Evolutionary conservation across 2,888 invertebrate species (phyloP), one percentile per base, ranked within the genome.

Genomic region (Epistrophella euchroma): DNA sequence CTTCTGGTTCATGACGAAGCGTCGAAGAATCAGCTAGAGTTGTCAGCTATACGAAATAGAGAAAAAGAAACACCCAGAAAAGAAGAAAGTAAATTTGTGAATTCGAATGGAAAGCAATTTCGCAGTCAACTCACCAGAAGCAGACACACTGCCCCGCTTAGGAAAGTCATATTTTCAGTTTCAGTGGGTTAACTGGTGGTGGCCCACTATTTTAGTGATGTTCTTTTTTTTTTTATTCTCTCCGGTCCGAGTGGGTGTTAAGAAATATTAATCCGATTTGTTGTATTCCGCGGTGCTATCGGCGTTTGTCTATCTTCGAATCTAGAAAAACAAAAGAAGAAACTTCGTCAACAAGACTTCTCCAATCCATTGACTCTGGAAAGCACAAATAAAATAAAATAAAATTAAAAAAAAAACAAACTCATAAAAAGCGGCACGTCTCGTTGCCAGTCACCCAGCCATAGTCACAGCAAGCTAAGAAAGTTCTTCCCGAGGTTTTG

Each of bases 1-100:
- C 37, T 52, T 88, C 88, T 28, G 89, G 88, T 35, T 88, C 87
- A 58, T 88, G 88, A 7, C 58, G 64, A 22, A 86, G 35, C 13
- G 66, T 60, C 13, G n/a, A 71, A 11, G 58, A 60, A 25, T 70
- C 4, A 7, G n/a, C 58, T 7, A 78, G 66, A 56, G 74, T 55
- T 47, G 60, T 74, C 52, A 86, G 74, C 86, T 86, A 7, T 4
- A n/a, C 9, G 4, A 28, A 28, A 10, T 7, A n/a, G 2, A 43
- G 1, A 47, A 10, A 60, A 17, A 15, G 13, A 15, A 19, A 13
- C 28, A 28, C 2, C n/a, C 11, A 50, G 4, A 50, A 15, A 52
- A 56, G 15, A 37, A 60, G 17, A 64, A 45, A 22, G 17, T 74
- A 10, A 37, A 45, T 45, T 32, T 32, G 5, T 32, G 5, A 37